Conservation (phyloP, 1,140 invertebrate species). For the Macrotrachela quadricornifera region DNA sequence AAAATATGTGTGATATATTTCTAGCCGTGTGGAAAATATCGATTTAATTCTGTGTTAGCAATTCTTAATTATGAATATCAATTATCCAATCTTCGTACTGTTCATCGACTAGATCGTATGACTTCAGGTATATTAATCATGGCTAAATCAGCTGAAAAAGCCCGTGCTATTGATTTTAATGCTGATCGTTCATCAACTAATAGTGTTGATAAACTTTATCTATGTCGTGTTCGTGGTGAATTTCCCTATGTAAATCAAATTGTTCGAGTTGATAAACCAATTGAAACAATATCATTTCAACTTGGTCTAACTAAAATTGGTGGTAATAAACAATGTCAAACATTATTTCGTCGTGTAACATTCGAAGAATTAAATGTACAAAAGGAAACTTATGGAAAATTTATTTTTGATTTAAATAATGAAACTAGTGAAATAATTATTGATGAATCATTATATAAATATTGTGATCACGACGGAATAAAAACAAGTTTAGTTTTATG, state of each 20-base stretch:
- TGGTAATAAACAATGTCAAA: background rate
- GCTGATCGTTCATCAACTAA: conserved; percentile 57
- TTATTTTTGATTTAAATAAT: too few species aligned
- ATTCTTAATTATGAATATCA: conserved; percentile 88
- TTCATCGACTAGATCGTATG: conserved; percentile 50
- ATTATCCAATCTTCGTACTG: conserved; percentile 61
- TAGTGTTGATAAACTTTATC: conserved; percentile 80
- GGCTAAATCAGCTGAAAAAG: conserved; percentile 36
- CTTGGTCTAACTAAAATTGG: background rate
- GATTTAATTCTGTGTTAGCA: conserved; percentile 83
- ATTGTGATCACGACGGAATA: too few species aligned
- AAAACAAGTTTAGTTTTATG: background rate
- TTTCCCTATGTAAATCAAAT: conserved; percentile 44
- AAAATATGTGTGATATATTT: too few species aligned
- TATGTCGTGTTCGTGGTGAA: conserved; percentile 79
- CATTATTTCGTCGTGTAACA: background rate
- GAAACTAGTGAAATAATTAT: too few species aligned
- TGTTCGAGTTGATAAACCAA: background rate
- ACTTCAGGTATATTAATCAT: conserved; percentile 82
- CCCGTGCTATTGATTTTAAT: background rate
- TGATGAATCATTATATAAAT: too few species aligned
- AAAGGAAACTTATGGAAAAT: background rate
- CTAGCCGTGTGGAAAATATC: conserved; percentile 67
- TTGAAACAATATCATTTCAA: background rate
- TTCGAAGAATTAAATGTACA: background rate